Evolutionary conservation across 2,888 invertebrate genomes (phyloP), one percentile per base, ranked within the genome.

Genomic region (Lymantria dispar): DNA sequence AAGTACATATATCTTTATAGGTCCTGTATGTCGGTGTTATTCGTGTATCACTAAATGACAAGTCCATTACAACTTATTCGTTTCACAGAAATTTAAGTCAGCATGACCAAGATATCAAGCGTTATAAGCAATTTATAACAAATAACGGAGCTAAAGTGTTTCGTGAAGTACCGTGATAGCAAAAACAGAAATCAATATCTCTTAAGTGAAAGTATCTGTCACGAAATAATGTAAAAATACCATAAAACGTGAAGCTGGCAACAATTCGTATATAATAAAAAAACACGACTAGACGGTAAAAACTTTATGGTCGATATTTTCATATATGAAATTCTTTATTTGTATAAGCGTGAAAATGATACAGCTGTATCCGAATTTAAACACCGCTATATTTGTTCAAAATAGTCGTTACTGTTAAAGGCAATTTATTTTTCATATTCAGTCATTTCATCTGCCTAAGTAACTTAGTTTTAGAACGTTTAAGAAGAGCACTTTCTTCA

Each of bases 191-290:
- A 60, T 63, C 64, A 55, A 63, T 64, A 63, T 46, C 47, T 50
- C 39, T 45, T 39, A 40, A 68, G 65, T 52, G 62, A 66, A 66
- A 67, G 64, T 67, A 52, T 49, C 52, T 58, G 59, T 54, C 62
- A 63, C 56, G 53, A 50, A 47, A 52, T 48, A 54, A 50, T 55
- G 51, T 52, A 56, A 59, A 62, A 56, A 50, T 54, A 52, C 67
- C 54, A 64, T 64, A 62, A 70, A 71, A 62, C 52, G 54, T 55
- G 60, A 22, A 31, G 41, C 40, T 47, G 44, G 47, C 43, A 56
- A 54, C 51, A 62, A 52, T 54, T 54, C 64, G 12, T 59, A 60
- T 50, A 33, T 37, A 54, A 47, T 56, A 15, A 33, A 54, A 46
- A 52, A 44, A 51, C 52, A 47, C 55, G 46, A 33, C 33, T 10